These are phyloP conservation scores for Auanema sp. DNA, from an alignment of 2,888 invertebrate genomes.

Conservation along the genomic window DNA sequence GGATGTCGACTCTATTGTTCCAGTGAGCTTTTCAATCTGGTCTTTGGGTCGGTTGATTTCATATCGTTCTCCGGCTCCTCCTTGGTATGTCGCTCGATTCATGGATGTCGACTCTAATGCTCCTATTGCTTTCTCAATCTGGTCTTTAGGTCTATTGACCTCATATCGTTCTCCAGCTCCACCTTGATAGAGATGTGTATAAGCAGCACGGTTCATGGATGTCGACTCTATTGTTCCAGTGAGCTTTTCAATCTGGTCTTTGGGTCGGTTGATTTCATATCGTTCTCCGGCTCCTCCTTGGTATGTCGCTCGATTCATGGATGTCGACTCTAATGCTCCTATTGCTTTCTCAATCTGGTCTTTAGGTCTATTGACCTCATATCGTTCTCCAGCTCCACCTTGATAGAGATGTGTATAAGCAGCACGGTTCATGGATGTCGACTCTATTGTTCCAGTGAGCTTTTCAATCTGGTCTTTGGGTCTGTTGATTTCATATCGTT, in stretches of 20 bases:
- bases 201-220: not conserved
- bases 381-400: conserved; percentile 1
- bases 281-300: not conserved
- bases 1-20: not conserved
- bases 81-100: not conserved
- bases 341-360: not conserved
- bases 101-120: not conserved
- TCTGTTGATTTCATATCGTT: not conserved
- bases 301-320: not conserved
- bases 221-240: not conserved
- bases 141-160: not conserved
- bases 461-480: conserved; percentile 7
- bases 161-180: not conserved
- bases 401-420: not conserved
- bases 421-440: not conserved
- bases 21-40: not conserved
- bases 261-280: not conserved
- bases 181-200: not conserved
- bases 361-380: not conserved
- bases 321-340: not conserved
- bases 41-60: not conserved
- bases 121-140: not conserved
- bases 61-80: not conserved
- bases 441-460: not conserved
- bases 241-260: not conserved